phyloP scores from a whole-genome alignment of 2,888 invertebrate genomes.

The Cerceris ruficornis region DNA sequence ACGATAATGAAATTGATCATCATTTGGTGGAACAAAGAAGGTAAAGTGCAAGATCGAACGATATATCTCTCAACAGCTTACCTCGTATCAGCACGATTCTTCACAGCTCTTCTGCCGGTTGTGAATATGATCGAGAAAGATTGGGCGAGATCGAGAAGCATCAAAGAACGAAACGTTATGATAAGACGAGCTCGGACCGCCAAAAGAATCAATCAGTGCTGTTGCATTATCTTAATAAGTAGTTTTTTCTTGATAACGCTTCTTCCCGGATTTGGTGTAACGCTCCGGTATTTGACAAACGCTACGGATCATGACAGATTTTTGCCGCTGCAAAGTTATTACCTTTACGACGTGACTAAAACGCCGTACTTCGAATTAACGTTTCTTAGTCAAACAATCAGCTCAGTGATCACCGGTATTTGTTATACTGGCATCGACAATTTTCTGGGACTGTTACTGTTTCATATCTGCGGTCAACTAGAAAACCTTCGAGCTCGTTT shows the following conservation, averaged over 20 bases:
- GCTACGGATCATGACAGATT: constrained; percentile 1
- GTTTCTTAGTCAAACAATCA: constrained; percentile 8
- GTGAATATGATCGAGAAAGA: constrained; percentile 13
- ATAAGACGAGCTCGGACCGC: no score
- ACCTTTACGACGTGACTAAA: constrained; percentile 4
- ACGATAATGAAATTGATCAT: background rate
- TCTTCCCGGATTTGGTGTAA: constrained; percentile 17
- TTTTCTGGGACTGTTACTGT: constrained; percentile 21
- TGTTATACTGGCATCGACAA: constrained; percentile 16
- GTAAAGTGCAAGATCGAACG: background rate
- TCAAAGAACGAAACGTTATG: constrained; percentile 7
- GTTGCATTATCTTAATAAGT: background rate
- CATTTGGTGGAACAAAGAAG: background rate
- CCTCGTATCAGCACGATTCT: no score
- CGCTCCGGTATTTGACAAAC: constrained; percentile 3
- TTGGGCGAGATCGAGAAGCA: constrained; percentile 11
- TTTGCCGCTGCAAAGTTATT: constrained; percentile 2
- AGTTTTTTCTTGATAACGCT: background rate
- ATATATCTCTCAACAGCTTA: no score
- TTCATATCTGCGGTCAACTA: constrained; percentile 29
- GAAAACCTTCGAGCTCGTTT: constrained; percentile 17
- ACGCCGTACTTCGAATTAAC: constrained; percentile 20
- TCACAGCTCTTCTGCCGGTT: background rate
- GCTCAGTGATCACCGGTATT: background rate
- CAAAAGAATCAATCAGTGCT: background rate